Evolutionary conservation across 2,888 invertebrate genomes (phyloP).

Genomic region (Harpalus rubripes): DNA sequence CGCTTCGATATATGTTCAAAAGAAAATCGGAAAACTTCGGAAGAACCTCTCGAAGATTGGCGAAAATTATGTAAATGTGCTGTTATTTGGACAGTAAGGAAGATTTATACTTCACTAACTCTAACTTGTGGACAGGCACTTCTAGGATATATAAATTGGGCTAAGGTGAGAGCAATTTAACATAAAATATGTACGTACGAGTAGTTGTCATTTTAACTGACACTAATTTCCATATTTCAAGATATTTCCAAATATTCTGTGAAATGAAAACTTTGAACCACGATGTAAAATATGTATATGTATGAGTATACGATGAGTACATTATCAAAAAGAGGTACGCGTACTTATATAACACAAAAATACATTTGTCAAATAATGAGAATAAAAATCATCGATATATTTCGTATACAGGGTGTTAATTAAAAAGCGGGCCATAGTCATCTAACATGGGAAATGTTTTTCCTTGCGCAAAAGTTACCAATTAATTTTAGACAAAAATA

Average conservation of each 20-base stretch:
- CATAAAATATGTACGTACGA: neutral
- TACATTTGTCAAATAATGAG: too few species aligned
- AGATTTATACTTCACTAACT: conserved; percentile 23
- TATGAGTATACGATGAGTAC: too few species aligned
- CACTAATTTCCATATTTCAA: neutral
- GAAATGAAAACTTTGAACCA: neutral
- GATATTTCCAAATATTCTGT: neutral
- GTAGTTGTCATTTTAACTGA: neutral
- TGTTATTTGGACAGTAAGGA: conserved; percentile 23
- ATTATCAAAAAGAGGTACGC: too few species aligned
- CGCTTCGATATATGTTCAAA: conserved; percentile 11
- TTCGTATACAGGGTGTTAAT: too few species aligned
- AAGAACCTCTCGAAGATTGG: conserved; percentile 33
- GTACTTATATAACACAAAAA: too few species aligned
- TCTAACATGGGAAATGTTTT: too few species aligned
- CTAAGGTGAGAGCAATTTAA: neutral
- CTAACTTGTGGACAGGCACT: neutral
- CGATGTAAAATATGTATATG: too few species aligned
- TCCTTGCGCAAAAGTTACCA: too few species aligned
- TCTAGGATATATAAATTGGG: conserved; percentile 3
- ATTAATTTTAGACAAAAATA: too few species aligned
- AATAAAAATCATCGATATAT: too few species aligned
- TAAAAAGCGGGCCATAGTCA: too few species aligned
- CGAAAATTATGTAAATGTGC: conserved; percentile 31
- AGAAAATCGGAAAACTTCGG: conserved; percentile 27